A percentile compares a stretch with the other conserved stretches of the same genome.
Conservation (phyloP, 2,797 vertebrate genomes). For the Lepilemur septentrionalis region DNA sequence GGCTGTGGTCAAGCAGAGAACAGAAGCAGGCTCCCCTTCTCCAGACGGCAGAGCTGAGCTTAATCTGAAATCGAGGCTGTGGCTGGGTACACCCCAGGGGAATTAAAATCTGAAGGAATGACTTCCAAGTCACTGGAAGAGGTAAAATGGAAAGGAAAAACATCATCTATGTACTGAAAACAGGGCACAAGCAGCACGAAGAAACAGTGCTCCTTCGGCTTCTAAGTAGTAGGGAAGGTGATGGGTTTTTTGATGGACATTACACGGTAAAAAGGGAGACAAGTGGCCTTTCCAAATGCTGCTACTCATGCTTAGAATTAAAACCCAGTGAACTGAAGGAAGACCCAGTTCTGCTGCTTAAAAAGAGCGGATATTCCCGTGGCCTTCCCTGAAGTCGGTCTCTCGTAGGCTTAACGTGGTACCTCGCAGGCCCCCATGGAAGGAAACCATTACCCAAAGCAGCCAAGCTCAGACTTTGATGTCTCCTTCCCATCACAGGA, state of each 20-base stretch:
- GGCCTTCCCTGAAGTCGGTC: background rate
- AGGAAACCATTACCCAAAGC: background rate
- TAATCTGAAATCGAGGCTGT: background rate
- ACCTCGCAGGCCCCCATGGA: rapidly evolving
- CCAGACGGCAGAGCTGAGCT: background rate
- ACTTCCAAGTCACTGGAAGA: background rate
- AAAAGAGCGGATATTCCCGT: background rate
- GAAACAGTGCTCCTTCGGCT: background rate
- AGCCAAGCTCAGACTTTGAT: background rate
- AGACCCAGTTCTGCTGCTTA: background rate
- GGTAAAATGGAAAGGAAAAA: background rate
- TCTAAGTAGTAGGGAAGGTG: background rate
- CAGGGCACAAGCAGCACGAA: background rate
- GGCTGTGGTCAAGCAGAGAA: background rate
- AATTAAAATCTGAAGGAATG: background rate
- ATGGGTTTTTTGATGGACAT: background rate
- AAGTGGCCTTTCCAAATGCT: background rate
- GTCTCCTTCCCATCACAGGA: background rate
- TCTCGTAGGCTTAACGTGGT: no score
- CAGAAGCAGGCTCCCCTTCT: background rate
- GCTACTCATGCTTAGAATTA: background rate
- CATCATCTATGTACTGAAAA: rapidly evolving
- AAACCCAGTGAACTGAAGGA: background rate
- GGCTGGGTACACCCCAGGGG: background rate
- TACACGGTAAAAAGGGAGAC: background rate